Percentiles rank a stretch among this genome's conserved stretches.
phyloP scores from a whole-genome alignment of 2,888 invertebrate species.

The Rhaphigaster nebulosa region DNA sequence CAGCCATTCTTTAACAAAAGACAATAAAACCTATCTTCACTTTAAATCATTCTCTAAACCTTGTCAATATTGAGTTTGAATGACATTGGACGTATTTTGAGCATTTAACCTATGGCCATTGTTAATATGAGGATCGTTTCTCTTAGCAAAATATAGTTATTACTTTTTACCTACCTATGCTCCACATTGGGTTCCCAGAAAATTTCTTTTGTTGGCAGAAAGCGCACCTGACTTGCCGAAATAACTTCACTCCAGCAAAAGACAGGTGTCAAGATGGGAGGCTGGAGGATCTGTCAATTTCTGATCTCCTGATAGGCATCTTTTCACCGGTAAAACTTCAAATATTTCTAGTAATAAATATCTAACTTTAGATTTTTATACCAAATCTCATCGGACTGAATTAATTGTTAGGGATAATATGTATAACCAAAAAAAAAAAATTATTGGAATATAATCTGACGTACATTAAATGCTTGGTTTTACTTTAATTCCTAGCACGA shows the following conservation, averaged over 20 bases:
- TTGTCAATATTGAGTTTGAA: too few relatives aligned
- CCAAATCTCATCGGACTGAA: not conserved
- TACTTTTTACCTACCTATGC: not conserved
- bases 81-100: too few relatives aligned
- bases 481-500: too few relatives aligned
- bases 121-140: not conserved
- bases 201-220: slow-evolving; percentile 1
- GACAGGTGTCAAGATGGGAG: slow-evolving; percentile 12
- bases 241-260: not conserved
- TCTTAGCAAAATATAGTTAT: not conserved
- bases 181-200: not conserved
- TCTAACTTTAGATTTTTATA: not conserved
- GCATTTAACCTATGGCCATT: not conserved
- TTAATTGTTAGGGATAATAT: not conserved
- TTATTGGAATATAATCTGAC: too few relatives aligned
- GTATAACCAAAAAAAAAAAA: too few relatives aligned
- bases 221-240: slow-evolving; percentile 17
- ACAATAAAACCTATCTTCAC: too few relatives aligned
- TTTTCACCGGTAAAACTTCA: not conserved
- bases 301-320: not conserved
- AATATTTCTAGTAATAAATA: not conserved
- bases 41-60: too few relatives aligned
- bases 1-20: too few relatives aligned
- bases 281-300: not conserved
- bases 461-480: too few relatives aligned